These are phyloP conservation scores for Platycheirus albimanus DNA, from an alignment of 2,888 invertebrate genomes.

Conservation along the genomic window DNA sequence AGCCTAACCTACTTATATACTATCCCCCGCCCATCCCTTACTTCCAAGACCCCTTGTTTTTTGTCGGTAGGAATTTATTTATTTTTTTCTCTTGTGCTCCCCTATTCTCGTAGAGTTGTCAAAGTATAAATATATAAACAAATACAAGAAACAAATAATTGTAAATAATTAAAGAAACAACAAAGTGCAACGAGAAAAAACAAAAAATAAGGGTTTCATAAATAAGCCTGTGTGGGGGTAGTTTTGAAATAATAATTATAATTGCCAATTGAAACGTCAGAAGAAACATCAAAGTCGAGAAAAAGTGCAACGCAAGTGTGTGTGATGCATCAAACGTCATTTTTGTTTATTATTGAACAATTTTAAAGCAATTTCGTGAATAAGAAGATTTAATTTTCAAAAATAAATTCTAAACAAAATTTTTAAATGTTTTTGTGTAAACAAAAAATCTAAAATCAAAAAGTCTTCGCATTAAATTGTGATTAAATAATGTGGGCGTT, in stretches of 20 bases:
- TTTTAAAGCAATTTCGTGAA: constrained; percentile 30
- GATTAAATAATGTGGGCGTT: neutral
- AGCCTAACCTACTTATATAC: neutral
- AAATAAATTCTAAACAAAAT: constrained; percentile 28
- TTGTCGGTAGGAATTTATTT: neutral
- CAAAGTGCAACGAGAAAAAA: neutral
- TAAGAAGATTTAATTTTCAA: constrained; percentile 8
- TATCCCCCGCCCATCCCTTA: constrained; percentile 8
- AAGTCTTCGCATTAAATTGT: neutral
- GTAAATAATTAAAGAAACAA: constrained; percentile 7
- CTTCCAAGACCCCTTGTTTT: constrained; percentile 20
- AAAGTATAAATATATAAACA: constrained; percentile 20
- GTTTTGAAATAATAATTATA: constrained; percentile 6
- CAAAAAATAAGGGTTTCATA: neutral
- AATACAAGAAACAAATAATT: neutral
- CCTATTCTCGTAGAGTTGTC: neutral
- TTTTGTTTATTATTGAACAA: constrained; percentile 1
- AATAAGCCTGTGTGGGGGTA: constrained; percentile 6
- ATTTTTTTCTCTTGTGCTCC: neutral
- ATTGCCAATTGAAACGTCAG: constrained; percentile 35
- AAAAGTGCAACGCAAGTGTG: constrained; percentile 18
- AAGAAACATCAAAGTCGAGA: constrained; percentile 19
- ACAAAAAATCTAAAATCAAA: constrained; percentile 4
- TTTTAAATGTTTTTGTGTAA: constrained; percentile 1
- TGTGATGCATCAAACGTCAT: constrained; percentile 1